Evolutionary conservation across 1,140 invertebrate genomes (phyloP), one percentile per base, ranked within the genome.

Genomic region (Sycophila sp.): DNA sequence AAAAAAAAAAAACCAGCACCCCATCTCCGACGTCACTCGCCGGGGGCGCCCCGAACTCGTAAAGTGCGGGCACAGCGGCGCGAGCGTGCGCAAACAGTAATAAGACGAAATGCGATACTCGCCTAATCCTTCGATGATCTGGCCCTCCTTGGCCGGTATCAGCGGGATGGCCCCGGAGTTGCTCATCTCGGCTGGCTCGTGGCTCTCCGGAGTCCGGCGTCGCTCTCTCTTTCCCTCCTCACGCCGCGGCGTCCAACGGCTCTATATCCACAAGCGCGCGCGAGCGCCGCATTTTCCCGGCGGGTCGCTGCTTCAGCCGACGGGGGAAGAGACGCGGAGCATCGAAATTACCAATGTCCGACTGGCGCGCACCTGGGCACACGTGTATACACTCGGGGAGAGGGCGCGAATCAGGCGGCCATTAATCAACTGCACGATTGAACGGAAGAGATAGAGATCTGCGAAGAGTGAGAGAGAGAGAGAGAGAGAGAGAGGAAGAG

Each of bases 161-260:
- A 85, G 74, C 13, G 82, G 83, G 67, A 83, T 85, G 0, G 83
- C 83, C 51, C 79, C 81, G 62, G 78, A 78, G 72, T 67, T 78
- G 73, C 82, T 84, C 83, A 85, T 85, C 66, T 79, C 71, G 69
- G 7, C 24, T n/a, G n/a, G 56, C 38, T 53, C 38, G 58, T 58
- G 32, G 13, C 38, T 28, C 59, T 51, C 58, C 28, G 26, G 22
- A 36, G 32, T 17, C 3, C 47, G 24, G 45, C 24, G 36, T 15
- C 42, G 45, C 22, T 34, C 13, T 34, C 28, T 55, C 24, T 34
- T 40, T 47, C 28, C 17, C 42, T 63, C 15, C 10, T 49, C 53
- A 7, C 47, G 22, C 7, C n/a, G n/a, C n/a, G n/a, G n/a, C n/a
- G n/a, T n/a, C 2, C 7, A 10, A 8, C 5, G 26, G 15, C 26